Percentiles rank a stretch among this genome's conserved stretches.
These are phyloP conservation scores for Corvus cornix DNA, from an alignment of 2,113 vertebrate genomes.

Conservation along the genomic window DNA sequence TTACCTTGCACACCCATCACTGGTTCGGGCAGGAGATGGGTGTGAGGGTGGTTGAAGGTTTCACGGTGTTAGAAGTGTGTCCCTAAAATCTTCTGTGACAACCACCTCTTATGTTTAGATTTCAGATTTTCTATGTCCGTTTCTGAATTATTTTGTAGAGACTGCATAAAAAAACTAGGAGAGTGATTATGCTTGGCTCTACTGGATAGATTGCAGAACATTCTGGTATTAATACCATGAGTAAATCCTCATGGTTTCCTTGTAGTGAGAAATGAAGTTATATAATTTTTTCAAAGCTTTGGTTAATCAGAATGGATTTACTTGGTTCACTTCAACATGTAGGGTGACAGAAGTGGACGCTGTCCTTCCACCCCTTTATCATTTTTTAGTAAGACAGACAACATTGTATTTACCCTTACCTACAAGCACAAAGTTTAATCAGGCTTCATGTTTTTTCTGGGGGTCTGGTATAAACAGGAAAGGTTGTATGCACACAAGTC, in stretches of 20 bases:
- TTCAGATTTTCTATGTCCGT: not conserved
- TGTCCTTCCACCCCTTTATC: not conserved
- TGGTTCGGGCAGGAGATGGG: not conserved
- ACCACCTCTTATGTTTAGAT: not conserved
- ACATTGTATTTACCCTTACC: not conserved
- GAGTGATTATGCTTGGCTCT: not conserved
- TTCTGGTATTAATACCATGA: not conserved
- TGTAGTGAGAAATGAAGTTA: not conserved
- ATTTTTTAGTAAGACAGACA: not conserved
- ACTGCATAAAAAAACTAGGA: not conserved
- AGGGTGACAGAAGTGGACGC: not conserved
- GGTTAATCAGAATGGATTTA: not conserved
- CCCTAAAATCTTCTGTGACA: not conserved
- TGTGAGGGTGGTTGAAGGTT: not conserved
- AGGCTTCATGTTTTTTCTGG: not conserved
- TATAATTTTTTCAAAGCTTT: not conserved
- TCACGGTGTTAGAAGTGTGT: not conserved
- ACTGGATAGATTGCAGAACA: not conserved
- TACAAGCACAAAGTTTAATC: not conserved
- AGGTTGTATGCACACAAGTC: not conserved
- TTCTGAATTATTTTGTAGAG: not conserved
- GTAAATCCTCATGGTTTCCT: not conserved
- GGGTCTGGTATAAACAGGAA: fast-evolving
- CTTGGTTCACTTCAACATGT: not conserved
- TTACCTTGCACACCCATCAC: not conserved